These are phyloP conservation scores for Ectropis crepuscularia DNA, from an alignment of 2,888 invertebrate genomes.

Conservation along the genomic window DNA sequence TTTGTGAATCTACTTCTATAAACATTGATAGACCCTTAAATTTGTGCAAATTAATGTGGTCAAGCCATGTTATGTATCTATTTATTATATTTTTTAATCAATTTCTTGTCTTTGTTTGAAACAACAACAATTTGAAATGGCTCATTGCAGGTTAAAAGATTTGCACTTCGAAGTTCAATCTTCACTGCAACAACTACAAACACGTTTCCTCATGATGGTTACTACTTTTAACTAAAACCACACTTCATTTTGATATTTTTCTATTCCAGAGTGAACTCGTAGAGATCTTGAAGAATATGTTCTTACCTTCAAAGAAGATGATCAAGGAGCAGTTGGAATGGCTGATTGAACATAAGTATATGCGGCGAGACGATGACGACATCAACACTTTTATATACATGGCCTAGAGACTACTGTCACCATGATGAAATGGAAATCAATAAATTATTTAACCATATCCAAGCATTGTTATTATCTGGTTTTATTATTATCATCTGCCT, in stretches of 20 bases:
- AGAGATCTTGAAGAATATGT: constrained; percentile 99
- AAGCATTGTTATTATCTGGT: constrained; percentile 27
- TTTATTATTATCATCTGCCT: no score
- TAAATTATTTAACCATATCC: constrained; percentile 71
- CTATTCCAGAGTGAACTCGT: constrained; percentile 93
- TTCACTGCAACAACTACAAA: no score
- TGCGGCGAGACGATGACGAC: constrained; percentile 97
- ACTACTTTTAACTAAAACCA: not conserved
- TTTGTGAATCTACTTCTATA: no score
- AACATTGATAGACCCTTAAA: no score
- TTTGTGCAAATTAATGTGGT: no score
- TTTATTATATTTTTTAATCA: no score
- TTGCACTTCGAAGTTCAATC: no score
- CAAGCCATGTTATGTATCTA: no score
- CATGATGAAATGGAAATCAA: constrained; percentile 64
- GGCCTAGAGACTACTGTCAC: constrained; percentile 87
- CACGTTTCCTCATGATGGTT: no score
- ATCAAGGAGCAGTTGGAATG: constrained; percentile 99
- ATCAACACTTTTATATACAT: constrained; percentile 99
- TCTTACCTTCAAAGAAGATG: constrained; percentile 99
- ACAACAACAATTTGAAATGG: no score
- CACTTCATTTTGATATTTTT: constrained; percentile 5
- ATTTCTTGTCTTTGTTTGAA: no score
- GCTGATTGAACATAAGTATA: constrained; percentile 99
- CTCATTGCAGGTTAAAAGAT: no score